These are phyloP conservation scores for Cochlearius cochlearius DNA, from an alignment of 2,113 vertebrate species.

Conservation along the genomic window DNA sequence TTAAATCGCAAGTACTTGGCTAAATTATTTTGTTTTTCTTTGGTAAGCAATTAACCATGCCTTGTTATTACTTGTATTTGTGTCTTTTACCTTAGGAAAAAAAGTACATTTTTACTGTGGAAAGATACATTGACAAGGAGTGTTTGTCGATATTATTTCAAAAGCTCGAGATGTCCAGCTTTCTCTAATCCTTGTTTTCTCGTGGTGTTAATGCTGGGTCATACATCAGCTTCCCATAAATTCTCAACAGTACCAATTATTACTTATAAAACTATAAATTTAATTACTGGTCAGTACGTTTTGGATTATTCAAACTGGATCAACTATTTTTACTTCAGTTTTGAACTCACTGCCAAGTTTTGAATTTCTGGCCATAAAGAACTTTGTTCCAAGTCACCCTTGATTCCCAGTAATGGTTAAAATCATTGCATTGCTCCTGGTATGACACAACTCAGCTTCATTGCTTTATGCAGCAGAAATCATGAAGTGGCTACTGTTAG, in stretches of 20 bases:
- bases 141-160: neutral
- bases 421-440: neutral
- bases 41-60: neutral
- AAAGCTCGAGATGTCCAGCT: neutral
- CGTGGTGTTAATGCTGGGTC: neutral
- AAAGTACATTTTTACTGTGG: neutral
- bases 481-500: neutral
- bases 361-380: neutral
- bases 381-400: neutral
- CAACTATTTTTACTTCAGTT: constrained; percentile 5
- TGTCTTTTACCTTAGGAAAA: neutral
- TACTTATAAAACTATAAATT: constrained; percentile 26
- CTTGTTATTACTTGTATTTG: neutral
- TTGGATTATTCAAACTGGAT: neutral
- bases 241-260: neutral
- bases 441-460: neutral
- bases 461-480: neutral
- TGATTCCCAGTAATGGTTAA: neutral
- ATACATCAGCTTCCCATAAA: neutral
- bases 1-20: neutral
- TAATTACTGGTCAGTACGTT: constrained; percentile 8
- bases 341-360: neutral
- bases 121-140: neutral
- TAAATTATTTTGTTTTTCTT: neutral
- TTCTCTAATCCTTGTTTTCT: neutral